Evolutionary conservation across 2,113 vertebrate species (phyloP).

Genomic region (Arizona elegans): DNA sequence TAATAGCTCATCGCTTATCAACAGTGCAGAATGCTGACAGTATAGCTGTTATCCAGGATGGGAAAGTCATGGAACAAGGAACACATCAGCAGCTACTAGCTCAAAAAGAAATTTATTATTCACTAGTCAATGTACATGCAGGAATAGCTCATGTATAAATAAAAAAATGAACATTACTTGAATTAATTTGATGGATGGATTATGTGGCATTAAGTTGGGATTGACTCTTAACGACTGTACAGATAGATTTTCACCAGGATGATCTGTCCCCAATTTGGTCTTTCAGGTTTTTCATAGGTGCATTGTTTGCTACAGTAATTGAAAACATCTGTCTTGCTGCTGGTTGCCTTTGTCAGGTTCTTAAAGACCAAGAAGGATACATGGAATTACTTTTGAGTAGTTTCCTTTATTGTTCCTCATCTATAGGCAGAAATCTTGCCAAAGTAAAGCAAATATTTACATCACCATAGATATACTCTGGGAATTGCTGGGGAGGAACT

Average conservation of each 20-base stretch:
- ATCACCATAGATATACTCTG: neutral
- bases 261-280: neutral
- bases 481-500: neutral
- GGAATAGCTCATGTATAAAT: slow-evolving; percentile 44
- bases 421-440: neutral
- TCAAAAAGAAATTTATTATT: slow-evolving; percentile 80
- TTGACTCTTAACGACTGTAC: neutral
- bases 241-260: neutral
- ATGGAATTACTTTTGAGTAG: neutral
- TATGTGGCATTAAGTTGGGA: neutral
- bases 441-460: neutral
- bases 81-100: slow-evolving; percentile 89
- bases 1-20: slow-evolving; percentile 90
- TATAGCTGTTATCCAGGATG: slow-evolving; percentile 83
- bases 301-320: neutral
- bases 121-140: slow-evolving; percentile 81
- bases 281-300: neutral
- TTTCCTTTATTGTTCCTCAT: neutral
- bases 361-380: neutral
- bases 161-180: neutral
- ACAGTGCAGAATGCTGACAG: slow-evolving; percentile 89
- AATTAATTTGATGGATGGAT: neutral
- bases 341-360: neutral
- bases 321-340: neutral
- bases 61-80: slow-evolving; percentile 80